Evolutionary conservation across 35 echinoderm and acorn worm genomes (phyloP).

Genomic region (Acanthaster planci): DNA sequence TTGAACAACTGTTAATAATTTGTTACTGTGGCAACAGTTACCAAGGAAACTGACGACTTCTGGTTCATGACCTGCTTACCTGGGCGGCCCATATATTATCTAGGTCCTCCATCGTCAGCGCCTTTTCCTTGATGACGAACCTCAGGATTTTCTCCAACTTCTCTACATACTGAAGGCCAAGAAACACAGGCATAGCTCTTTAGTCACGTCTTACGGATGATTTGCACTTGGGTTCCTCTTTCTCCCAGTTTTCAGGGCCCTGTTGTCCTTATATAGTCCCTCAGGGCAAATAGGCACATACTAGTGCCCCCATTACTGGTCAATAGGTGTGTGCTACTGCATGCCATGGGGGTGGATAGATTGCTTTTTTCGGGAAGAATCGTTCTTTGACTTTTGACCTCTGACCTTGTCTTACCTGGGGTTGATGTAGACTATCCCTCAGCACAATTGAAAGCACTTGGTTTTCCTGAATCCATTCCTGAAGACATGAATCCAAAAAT

Average conservation of each 20-base stretch:
- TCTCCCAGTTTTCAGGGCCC: no score
- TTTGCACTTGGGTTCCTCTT: no score
- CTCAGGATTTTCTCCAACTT: conserved; percentile 93
- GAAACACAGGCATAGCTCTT: conserved; percentile 4
- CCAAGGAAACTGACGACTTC: background rate
- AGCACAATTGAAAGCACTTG: conserved; percentile 97
- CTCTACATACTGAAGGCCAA: conserved; percentile 71
- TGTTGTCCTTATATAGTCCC: no score
- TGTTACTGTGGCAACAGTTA: background rate
- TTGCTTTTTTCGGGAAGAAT: no score
- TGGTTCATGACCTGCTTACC: conserved; percentile 54
- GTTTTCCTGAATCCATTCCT: conserved; percentile 99
- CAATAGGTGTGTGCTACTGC: no score
- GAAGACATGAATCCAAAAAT: no score
- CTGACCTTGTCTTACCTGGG: conserved; percentile 59
- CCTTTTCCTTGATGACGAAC: conserved; percentile 97
- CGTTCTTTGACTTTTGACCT: background rate
- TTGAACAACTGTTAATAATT: no score
- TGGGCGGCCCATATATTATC: conserved; percentile 99
- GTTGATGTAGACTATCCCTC: conserved; percentile 95
- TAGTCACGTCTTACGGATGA: no score
- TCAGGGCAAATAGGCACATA: no score
- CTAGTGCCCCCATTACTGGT: no score
- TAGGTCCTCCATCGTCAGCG: conserved; percentile 91
- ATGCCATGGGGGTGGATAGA: background rate